These are phyloP conservation scores for Zaprionus camerounensis DNA, from an alignment of 1,140 invertebrate genomes.

Conservation along the genomic window DNA sequence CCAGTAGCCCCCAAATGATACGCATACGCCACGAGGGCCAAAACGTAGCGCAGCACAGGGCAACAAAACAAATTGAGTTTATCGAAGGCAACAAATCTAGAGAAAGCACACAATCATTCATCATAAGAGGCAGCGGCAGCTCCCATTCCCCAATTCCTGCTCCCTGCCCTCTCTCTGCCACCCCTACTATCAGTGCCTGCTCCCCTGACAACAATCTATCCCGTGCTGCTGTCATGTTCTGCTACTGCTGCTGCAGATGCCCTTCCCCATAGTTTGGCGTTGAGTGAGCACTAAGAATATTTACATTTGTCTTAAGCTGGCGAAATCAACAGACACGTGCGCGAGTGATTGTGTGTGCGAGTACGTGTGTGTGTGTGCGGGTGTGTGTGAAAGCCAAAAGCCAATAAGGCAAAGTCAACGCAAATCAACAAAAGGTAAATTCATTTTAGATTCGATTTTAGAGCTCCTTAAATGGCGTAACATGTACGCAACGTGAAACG, in stretches of 20 bases:
- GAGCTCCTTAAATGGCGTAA: constrained; percentile 50
- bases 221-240: constrained; percentile 17
- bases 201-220: constrained; percentile 38
- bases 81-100: constrained; percentile 72
- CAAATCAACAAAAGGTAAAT: constrained; percentile 79
- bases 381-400: constrained; percentile 51
- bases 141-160: background rate
- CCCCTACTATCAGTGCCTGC: background rate
- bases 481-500: constrained; percentile 57
- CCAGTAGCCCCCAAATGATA: constrained; percentile 38
- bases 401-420: constrained; percentile 74
- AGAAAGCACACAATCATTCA: constrained; percentile 75
- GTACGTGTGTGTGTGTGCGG: background rate
- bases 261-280: constrained; percentile 33
- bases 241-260: background rate
- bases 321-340: constrained; percentile 60
- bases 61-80: constrained; percentile 76
- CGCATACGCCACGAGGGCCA: constrained; percentile 3
- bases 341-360: constrained; percentile 8
- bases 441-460: constrained; percentile 77
- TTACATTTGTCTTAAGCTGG: constrained; percentile 78
- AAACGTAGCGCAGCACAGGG: constrained; percentile 7
- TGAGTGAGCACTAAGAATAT: constrained; percentile 70
- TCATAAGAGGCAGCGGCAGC: constrained; percentile 63
- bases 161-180: background rate